Evolutionary conservation across 2,113 vertebrate species (phyloP), one percentile per base, ranked within the genome.

Genomic region (Peromyscus leucopus): DNA sequence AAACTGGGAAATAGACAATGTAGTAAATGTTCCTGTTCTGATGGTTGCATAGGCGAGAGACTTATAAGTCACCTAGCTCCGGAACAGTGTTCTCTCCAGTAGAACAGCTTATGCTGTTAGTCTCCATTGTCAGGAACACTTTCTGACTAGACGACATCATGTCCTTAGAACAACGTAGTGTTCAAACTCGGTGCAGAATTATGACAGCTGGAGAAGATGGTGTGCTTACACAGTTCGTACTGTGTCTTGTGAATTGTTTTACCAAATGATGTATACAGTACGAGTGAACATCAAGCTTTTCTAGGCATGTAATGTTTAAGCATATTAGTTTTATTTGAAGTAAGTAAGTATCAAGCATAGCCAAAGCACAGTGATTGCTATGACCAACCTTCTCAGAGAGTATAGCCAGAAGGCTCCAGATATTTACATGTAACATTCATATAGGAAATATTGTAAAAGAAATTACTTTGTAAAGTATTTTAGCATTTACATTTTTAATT

Each of bases 61-160:
- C 36, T 90, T 88, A 48, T 94, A 83, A 80, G 87, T 92, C 63
- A 42, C 87, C 83, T 46, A 79, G 78, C 67, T 95, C 69, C 39
- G 88, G 96, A 33, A 86, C 82, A 92, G 33, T 57, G 86, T 87
- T 95, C 21, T 94, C 57, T 95, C 84, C 24, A 2, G 69, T 78
- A 80, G 96, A 97, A 97, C 93, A 72, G 36, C 71, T 39, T 72
- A 93, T 75, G 87, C 79, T 95, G 92, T 95, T 93, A 96, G 69
- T 92, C 55, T 67, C 75, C 57, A 69, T 94, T 82, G 93, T 82
- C 82, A 94, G 93, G 93, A 97, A 97, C 79, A 96, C 72, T 42
- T 61, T 97, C 93, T 93, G 65, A 89, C 78, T 86, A 93, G 84
- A 87, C 90, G 96, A 79, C 87, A 93, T 78, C 61, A 33, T 88